Evolutionary conservation across 2,113 vertebrate species (phyloP).

Genomic region (Cariama cristata): DNA sequence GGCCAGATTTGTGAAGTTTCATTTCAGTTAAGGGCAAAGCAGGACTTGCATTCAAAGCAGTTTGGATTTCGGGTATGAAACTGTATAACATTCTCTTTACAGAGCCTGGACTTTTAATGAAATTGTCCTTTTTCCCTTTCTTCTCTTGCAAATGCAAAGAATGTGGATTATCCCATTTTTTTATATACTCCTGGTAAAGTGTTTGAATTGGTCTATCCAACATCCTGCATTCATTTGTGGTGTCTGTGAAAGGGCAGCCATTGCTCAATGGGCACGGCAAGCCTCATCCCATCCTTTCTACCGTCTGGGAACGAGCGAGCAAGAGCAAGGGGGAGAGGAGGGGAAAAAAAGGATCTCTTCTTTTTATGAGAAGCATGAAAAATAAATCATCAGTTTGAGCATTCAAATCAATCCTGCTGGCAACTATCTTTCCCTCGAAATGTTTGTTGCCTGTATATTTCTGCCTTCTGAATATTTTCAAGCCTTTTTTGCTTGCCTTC

Average conservation of each 20-base stretch:
- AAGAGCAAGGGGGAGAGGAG: not conserved
- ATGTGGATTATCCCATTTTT: slow-evolving; percentile 34
- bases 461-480: slow-evolving; percentile 68
- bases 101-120: slow-evolving; percentile 61
- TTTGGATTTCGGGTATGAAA: slow-evolving; percentile 53
- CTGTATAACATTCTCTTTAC: slow-evolving; percentile 74
- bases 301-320: not conserved
- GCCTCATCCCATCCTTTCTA: slow-evolving; percentile 51
- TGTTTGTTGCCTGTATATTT: slow-evolving; percentile 66
- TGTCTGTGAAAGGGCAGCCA: slow-evolving; percentile 63
- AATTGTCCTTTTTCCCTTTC: slow-evolving; percentile 64
- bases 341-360: not conserved
- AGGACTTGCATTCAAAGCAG: slow-evolving; percentile 76
- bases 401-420: slow-evolving; percentile 75
- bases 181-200: not conserved
- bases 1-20: slow-evolving; percentile 74
- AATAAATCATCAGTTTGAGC: slow-evolving; percentile 71
- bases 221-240: slow-evolving; percentile 63
- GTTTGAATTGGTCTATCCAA: slow-evolving; percentile 48
- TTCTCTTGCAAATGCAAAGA: slow-evolving; percentile 59
- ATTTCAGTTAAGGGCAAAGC: slow-evolving; percentile 71
- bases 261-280: slow-evolving; percentile 42
- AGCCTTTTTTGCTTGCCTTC: slow-evolving; percentile 47
- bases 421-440: slow-evolving; percentile 74
- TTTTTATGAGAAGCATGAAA: slow-evolving; percentile 67